Percentiles rank a stretch among this genome's conserved stretches.
These are phyloP conservation scores for Propithecus perrieri DNA, from an alignment of 2,797 vertebrate genomes.

Conservation along the genomic window DNA sequence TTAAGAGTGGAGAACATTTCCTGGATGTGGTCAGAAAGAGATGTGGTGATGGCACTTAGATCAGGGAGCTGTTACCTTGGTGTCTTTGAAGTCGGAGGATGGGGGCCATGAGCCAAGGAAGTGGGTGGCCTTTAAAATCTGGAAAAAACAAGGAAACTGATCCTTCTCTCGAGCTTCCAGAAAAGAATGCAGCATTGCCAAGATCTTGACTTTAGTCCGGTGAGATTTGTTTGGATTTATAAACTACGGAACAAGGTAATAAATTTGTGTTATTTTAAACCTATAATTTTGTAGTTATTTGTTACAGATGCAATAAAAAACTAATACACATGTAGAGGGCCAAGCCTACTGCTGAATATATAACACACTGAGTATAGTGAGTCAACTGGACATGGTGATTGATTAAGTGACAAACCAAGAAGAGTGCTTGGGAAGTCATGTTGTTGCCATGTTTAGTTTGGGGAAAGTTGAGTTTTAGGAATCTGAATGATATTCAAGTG, in stretches of 20 bases:
- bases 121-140: neutral
- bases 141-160: neutral
- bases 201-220: neutral
- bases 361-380: neutral
- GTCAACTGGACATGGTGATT: neutral
- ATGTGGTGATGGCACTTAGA: neutral
- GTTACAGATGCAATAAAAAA: neutral
- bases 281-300: neutral
- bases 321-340: neutral
- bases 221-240: neutral
- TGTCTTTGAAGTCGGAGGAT: neutral
- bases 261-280: neutral
- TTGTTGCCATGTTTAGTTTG: neutral
- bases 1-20: neutral
- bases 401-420: neutral
- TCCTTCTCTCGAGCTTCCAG: neutral
- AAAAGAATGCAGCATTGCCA: neutral
- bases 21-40: neutral
- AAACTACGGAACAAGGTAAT: neutral
- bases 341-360: neutral
- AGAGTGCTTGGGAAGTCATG: neutral
- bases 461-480: neutral
- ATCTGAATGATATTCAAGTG: neutral
- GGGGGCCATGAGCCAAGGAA: neutral
- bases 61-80: neutral